Conservation (phyloP, 2,888 invertebrate genomes). For the Drosophila kambysellisi region DNA sequence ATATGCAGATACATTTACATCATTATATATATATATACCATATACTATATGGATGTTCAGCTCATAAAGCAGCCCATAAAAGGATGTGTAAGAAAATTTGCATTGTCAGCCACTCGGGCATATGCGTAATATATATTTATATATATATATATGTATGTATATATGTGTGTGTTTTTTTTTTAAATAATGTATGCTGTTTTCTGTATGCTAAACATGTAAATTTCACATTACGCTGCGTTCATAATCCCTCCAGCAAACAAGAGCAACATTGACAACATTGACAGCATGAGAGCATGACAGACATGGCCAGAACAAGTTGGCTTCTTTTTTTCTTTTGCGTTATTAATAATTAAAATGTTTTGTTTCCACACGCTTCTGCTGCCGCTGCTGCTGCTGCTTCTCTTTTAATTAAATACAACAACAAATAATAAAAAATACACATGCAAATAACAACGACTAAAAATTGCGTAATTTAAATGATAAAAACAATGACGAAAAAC, state of each 20-base stretch:
- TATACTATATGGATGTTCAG: slow-evolving; percentile 5
- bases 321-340: slow-evolving; percentile 3
- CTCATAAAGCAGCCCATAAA: slow-evolving; percentile 35
- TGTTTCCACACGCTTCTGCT: slow-evolving; percentile 53
- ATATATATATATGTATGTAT: slow-evolving; percentile 11
- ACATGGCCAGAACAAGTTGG: neutral
- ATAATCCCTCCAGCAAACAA: slow-evolving; percentile 16
- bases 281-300: neutral
- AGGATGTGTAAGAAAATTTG: slow-evolving; percentile 27
- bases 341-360: slow-evolving; percentile 51
- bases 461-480: slow-evolving; percentile 44
- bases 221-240: slow-evolving; percentile 30
- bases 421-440: slow-evolving; percentile 41
- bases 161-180: neutral
- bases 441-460: slow-evolving; percentile 27
- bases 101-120: slow-evolving; percentile 52
- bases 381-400: slow-evolving; percentile 22
- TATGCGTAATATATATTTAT: slow-evolving; percentile 55
- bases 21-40: neutral
- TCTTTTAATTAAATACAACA: slow-evolving; percentile 60
- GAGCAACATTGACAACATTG: slow-evolving; percentile 21
- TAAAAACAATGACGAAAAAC: slow-evolving; percentile 13
- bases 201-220: slow-evolving; percentile 59
- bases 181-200: neutral
- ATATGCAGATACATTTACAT: neutral